Base-by-base conservation (phyloP, 1,140 invertebrate genomes). In the Teleopsis dalmanni region DNA sequence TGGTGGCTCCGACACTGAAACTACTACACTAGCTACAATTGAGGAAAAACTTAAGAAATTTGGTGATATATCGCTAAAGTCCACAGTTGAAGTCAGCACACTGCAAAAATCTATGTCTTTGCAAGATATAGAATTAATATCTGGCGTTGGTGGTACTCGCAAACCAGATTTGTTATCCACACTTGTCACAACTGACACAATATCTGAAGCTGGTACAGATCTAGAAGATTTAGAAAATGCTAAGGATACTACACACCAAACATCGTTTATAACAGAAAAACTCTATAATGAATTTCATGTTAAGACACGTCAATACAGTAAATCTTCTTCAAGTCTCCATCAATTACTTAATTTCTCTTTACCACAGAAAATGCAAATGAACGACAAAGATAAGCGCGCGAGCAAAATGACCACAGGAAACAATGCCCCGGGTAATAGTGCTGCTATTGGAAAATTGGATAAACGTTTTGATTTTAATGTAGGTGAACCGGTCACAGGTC, bases 211-310 rank as follows among this genome's bases (percentile, higher is more conserved):
- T 9, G 63, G 59, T 48, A 67, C 57, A 9, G 63, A 65, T 43
- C 48, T 59, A 47, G 64, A 68, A 14, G 65, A 68, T 49, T 52
- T 65, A 42, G 64, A 67, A 41, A 65, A 68, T 47, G 57, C 61
- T 40, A 57, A 36, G 19, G 37, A 46, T 10, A 13, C 11, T 14
- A 16, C 35, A n/a, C 54, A 55, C 6, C 78, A 78, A 33, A 73
- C 78, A 56, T 78, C 77, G 0, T 80, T 75, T 41, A 80, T 80
- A 19, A 80, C 77, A 26, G 76, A 79, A 52, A 79, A 79, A 54
- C 57, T 80, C 13, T 80, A 77, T 61, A 77, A 76, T 14, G 78
- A 80, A 62, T 80, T 80, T 50, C 77, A 80, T 50, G 78, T 79
- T 0, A 80, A 80, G 57, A 79, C 78, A 3, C 76, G 78, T 45